phyloP scores from a whole-genome alignment of 2,113 vertebrate genomes.

The Pluvialis apricaria region DNA sequence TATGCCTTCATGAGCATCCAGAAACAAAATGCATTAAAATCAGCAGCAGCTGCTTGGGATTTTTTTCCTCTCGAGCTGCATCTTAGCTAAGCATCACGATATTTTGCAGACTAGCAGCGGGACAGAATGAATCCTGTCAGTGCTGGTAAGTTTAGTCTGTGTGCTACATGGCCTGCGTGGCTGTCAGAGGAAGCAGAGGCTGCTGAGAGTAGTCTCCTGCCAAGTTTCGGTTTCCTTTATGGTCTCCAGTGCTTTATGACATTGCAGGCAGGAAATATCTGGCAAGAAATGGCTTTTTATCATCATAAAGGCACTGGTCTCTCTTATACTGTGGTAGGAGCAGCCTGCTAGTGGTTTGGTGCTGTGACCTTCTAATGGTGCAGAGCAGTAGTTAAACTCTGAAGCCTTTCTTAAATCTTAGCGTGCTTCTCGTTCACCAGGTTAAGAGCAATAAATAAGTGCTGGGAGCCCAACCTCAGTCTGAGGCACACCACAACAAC shows the following conservation, averaged over 20 bases:
- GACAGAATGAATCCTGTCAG: no score
- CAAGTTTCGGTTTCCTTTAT: not conserved
- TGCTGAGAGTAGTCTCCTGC: not conserved
- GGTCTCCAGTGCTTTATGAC: not conserved
- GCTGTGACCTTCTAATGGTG: not conserved
- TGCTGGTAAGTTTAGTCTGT: not conserved
- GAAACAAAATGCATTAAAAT: not conserved
- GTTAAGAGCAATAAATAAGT: not conserved
- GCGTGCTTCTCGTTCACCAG: fast-evolving
- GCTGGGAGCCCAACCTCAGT: not conserved
- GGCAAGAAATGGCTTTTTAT: not conserved
- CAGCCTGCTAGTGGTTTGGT: not conserved
- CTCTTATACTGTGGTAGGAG: not conserved
- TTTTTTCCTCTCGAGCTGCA: not conserved
- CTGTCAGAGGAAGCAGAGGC: not conserved
- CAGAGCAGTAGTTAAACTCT: not conserved
- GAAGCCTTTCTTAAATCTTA: not conserved
- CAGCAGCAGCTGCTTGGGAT: not conserved
- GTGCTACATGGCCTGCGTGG: not conserved
- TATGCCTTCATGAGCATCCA: not conserved
- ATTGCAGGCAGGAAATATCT: not conserved
- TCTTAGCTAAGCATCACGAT: not conserved
- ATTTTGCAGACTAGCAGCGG: not conserved
- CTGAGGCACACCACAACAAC: not conserved
- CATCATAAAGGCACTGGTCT: not conserved